Conservation (phyloP, 2,113 vertebrate genomes). For the Loxodonta africana region DNA sequence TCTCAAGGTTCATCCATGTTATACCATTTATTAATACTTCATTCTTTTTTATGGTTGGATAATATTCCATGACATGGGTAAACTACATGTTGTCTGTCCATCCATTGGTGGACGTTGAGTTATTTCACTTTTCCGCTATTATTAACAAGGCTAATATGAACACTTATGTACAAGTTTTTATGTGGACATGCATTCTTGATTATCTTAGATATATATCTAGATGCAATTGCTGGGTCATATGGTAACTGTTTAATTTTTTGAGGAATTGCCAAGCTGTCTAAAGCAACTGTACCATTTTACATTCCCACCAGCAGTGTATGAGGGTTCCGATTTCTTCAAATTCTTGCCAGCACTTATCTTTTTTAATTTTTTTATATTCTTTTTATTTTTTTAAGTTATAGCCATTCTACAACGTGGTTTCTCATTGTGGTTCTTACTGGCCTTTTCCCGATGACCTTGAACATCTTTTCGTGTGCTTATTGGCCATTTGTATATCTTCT, state of each 20-base stretch:
- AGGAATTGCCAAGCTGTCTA: not conserved
- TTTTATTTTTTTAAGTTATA: not conserved
- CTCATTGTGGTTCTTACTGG: not conserved
- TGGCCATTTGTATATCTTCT: not conserved
- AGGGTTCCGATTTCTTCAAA: not conserved
- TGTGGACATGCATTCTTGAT: not conserved
- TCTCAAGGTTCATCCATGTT: not conserved
- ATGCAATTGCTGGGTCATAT: not conserved
- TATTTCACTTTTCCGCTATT: not conserved
- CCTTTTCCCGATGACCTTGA: not conserved
- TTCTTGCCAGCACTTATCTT: not conserved
- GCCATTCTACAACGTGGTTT: not conserved
- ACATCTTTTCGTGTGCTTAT: not conserved
- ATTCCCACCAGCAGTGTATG: not conserved
- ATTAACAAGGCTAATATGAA: not conserved
- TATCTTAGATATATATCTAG: not conserved
- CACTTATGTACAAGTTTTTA: not conserved
- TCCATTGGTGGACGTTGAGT: not conserved
- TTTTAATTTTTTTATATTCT: not conserved
- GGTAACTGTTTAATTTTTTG: slow-evolving; percentile 48
- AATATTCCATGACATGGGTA: too few species aligned
- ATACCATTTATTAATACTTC: not conserved
- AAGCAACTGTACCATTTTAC: not conserved
- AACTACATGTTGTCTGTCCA: not conserved
- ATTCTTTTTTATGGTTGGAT: not conserved